Base-by-base conservation (phyloP, 2,113 vertebrate species). In the Plecotus auritus region DNA sequence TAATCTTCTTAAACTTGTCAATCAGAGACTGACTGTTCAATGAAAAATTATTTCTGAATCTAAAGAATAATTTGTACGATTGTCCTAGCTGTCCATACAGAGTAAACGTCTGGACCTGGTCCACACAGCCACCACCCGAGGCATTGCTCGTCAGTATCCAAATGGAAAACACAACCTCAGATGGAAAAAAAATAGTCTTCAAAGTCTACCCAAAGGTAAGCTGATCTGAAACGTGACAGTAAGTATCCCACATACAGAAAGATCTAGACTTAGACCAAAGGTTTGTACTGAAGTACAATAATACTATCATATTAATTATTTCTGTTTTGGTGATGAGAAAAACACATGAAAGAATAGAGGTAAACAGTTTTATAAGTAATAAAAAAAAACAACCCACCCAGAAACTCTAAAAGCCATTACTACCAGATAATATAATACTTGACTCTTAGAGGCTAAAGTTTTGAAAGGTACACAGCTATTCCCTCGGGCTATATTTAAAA, bases 1-100 rank as follows among this genome's bases (percentile, higher is more conserved):
- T 85, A 87, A 87, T 91, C 56, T 73, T 88, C 84, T 94, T 87
- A 95, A 77, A 66, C 28, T 77, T 96, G 74, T 80, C 92, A 28
- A n/a, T 88, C 67, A 85, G 9, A 91, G 70, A 88, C 35, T 54
- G 23, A 67, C 54, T n/a, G 1, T 40, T 84, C 32, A 80, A 40
- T 69, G 49, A 93, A 84, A 90, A 45, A 23, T 91, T 83, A 78
- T 82, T 94, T 85, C 80, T 83, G 78, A 93, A 90, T 80, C 49
- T 89, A 85, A 92, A 85, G 10, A 56, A 93, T 51, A 51, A 61
- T 72, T 84, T 18, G 86, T 40, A 78, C 20, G 26, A 56, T 82
- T 12, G 12, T 82, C 47, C 51, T 81, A 59, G 16, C 32, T 89
- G 6, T 47, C 54, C 40, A 82, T 12, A 69, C n/a, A 81, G 18